Base-by-base conservation (phyloP, 2,888 invertebrate species). In the Synergus japonicus region DNA sequence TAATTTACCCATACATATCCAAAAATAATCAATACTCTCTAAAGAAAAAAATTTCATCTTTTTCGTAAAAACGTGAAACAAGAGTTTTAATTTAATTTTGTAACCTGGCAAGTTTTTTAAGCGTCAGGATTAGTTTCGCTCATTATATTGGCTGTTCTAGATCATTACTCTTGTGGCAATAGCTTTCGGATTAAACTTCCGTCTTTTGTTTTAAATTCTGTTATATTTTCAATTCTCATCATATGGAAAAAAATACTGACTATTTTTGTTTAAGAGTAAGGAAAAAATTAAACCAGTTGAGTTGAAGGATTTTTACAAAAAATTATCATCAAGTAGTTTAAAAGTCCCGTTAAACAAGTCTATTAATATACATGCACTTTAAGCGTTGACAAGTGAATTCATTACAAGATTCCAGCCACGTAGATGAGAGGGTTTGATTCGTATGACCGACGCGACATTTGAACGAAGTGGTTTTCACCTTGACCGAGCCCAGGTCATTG, bases 401-500 rank as follows among this genome's bases (percentile, higher is more conserved):
- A 46, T 15, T 69, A 37, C 10, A 73, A 67, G 64, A 88, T 88
- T 87, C 88, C 41, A 77, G 80, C 85, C 88, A 87, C 88, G 88
- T 79, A 81, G 81, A 84, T 84, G 85, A 85, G 85, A 78, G 79
- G 79, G 82, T 66, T 82, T 85, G 81, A 81, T 87, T 87, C 82
- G 83, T 86, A 88, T 88, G 86, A 85, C 85, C 82, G 83, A 80
- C 84, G 80, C 84, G 67, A 83, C 79, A 81, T 81, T 79, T 78
- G 76, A 80, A 79, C 79, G 81, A 87, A 85, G 85, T 86, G 88
- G 86, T 82, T 87, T 87, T 89, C 88, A 88, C 89, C 89, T 89
- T 89, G 89, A 88, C 89, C 89, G 84, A 85, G 87, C 83, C 81
- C 87, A 83, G 89, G 89, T 89, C 88, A 89, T 89, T 87, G 89